phyloP scores from a whole-genome alignment of 2,797 vertebrate genomes.

The Sylvia borin region DNA sequence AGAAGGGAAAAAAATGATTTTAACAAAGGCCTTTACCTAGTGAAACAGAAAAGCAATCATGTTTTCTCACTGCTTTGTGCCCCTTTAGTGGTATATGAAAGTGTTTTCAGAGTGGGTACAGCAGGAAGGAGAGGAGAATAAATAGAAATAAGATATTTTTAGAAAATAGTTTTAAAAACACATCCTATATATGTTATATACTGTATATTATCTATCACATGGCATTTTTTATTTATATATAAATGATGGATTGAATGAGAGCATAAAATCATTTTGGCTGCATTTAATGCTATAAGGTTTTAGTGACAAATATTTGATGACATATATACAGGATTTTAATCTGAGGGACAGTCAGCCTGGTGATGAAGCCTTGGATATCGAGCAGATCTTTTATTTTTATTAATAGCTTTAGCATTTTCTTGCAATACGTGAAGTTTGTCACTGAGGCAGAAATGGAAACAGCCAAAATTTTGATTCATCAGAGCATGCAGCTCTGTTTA shows the following conservation, averaged over 20 bases:
- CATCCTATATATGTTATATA: not conserved
- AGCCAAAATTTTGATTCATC: not conserved
- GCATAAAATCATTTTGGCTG: not conserved
- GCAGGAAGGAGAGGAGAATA: not conserved
- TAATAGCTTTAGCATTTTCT: not conserved
- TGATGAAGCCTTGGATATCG: not conserved
- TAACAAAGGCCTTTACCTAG: not conserved
- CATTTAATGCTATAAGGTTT: not conserved
- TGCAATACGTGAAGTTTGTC: not conserved
- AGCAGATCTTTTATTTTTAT: not conserved
- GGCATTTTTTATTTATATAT: not conserved
- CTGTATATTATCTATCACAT: not conserved
- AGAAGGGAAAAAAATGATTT: not conserved
- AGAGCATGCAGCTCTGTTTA: not conserved
- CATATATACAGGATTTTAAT: not conserved
- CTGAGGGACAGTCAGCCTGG: not conserved
- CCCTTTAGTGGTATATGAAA: not conserved
- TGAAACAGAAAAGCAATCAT: not conserved
- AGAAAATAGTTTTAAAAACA: not conserved
- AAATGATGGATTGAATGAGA: not conserved
- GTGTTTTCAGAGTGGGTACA: not conserved
- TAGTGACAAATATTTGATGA: slow-evolving; percentile 26
- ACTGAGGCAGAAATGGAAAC: not conserved
- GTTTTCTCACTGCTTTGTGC: not conserved
- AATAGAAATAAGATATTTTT: not conserved